Conservation (phyloP, 1,140 invertebrate species). For the Ostrea denselamellosa region DNA sequence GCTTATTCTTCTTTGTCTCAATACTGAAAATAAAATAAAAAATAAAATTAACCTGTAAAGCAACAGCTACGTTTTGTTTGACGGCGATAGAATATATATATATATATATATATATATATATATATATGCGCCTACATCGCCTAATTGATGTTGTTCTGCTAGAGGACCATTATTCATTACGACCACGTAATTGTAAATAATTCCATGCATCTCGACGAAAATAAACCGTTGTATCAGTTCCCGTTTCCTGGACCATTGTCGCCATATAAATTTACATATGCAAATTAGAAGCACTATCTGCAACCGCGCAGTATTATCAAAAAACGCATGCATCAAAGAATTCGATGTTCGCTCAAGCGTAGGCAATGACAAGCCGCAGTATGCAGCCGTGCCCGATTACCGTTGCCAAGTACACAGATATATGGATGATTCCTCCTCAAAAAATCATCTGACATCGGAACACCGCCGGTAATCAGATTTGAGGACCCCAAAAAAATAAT, state of each 20-base stretch:
- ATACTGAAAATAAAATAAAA: neutral
- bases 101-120: neutral
- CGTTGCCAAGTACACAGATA: neutral
- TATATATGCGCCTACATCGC: neutral
- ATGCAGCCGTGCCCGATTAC: neutral
- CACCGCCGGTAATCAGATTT: slow-evolving; percentile 2
- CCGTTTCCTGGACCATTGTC: neutral
- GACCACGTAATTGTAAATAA: neutral
- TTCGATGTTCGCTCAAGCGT: slow-evolving; percentile 20
- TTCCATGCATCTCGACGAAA: neutral
- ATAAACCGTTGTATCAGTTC: slow-evolving; percentile 20
- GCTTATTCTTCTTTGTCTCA: no score
- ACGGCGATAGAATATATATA: neutral
- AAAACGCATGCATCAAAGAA: neutral
- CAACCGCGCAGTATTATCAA: slow-evolving; percentile 5
- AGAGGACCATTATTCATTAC: neutral
- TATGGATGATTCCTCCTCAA: neutral
- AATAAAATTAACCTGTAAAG: neutral
- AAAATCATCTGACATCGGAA: neutral
- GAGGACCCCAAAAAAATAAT: no score
- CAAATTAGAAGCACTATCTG: slow-evolving; percentile 19
- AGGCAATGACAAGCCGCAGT: neutral
- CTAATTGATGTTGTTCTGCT: neutral
- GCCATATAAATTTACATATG: slow-evolving; percentile 22
- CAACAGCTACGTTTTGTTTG: neutral